Evolutionary conservation across 2,888 invertebrate genomes (phyloP), one percentile per base, ranked within the genome.

Genomic region (Ectemnius cavifrons): DNA sequence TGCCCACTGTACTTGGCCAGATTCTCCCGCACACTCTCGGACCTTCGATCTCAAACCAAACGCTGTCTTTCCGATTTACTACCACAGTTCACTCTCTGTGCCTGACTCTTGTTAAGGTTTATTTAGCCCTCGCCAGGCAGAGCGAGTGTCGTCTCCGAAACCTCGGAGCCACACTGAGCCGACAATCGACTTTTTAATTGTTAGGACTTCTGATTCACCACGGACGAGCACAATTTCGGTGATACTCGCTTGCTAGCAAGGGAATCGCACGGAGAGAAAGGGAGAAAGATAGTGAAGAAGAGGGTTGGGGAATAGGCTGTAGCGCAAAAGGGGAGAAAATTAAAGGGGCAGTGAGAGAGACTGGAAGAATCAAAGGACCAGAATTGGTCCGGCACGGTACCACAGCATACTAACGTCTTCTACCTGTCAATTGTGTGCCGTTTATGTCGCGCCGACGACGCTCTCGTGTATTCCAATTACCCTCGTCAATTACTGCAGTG

Each of bases 51-150:
- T 56, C 49, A 60, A 66, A 75, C 82, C 71, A 69, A 69, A 79
- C 59, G 66, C 73, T 80, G 37, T 75, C 72, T 63, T 71, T 75
- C 70, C 74, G 6, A 52, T 52, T 16, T 16, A 52, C 49, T 73
- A 70, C 79, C 81, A 76, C 86, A 14, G n/a, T 52, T 86, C 84
- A 85, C 86, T 89, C 85, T 85, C 87, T 86, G 89, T 89, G 89
- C 89, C 89, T 89, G 86, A 87, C 84, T 85, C 85, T 83, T 83
- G 73, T 76, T 76, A 72, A 74, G 78, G 67, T 83, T 82, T 69
- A 69, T 78, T 78, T 81, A 70, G 75, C 72, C 72, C 71, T 73
- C 73, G 69, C 73, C 70, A 64, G 69, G 67, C 61, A 58, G 52
- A 77, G 52, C 67, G 71, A 62, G 67, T 63, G 20, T 23, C 46